These are phyloP conservation scores for Argopecten irradians DNA, from an alignment of 1,140 invertebrate species.

Conservation along the genomic window DNA sequence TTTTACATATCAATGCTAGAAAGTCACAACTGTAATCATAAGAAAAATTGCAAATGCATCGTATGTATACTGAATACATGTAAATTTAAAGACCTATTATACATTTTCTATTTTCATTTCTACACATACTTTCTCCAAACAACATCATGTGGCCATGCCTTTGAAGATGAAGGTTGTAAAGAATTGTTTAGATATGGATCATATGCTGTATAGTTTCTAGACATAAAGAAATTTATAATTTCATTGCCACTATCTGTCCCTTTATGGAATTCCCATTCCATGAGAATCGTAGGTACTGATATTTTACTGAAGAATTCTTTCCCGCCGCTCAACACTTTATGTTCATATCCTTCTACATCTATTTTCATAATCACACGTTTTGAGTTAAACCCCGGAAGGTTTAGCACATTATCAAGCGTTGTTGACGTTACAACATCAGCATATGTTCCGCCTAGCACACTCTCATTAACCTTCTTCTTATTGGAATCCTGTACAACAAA, in stretches of 20 bases:
- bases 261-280: conserved; percentile 51
- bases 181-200: not conserved
- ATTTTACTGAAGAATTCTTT: conserved; percentile 47
- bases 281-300: conserved; percentile 40
- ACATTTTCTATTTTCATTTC: too few species aligned
- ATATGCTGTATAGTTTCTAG: conserved; percentile 35
- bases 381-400: conserved; percentile 37
- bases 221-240: conserved; percentile 41
- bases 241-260: conserved; percentile 30
- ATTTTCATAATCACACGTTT: conserved; percentile 53
- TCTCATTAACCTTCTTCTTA: conserved; percentile 32
- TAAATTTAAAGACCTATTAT: too few species aligned
- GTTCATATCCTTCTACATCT: conserved; percentile 50
- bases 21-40: too few species aligned
- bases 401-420: conserved; percentile 46
- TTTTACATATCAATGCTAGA: too few species aligned
- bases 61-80: too few species aligned
- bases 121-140: conserved; percentile 32
- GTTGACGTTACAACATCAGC: conserved; percentile 25
- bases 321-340: conserved; percentile 43
- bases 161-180: not conserved
- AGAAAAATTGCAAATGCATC: too few species aligned
- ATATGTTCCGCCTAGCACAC: not conserved
- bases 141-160: conserved; percentile 36
- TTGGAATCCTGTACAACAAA: conserved; percentile 28